A percentile compares a stretch with the other conserved stretches of the same genome.
Evolutionary conservation across 1,140 invertebrate species (phyloP).

Genomic region (Calliopsis andreniformis): DNA sequence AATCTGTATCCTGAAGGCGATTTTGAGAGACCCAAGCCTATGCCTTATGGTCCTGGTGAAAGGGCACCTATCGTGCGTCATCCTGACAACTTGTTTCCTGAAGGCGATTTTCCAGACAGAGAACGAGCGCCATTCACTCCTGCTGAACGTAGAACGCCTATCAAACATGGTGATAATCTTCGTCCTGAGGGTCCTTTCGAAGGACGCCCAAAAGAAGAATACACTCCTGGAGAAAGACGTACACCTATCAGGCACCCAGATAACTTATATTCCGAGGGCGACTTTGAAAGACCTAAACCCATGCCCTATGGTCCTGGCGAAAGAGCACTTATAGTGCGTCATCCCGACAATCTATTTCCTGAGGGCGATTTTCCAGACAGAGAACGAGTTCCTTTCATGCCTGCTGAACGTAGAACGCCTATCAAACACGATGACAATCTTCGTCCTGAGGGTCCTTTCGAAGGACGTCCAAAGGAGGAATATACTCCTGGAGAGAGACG

Average conservation of each 20-base stretch:
- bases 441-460: slow-evolving; percentile 82
- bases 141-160: slow-evolving; percentile 83
- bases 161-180: slow-evolving; percentile 82
- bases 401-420: slow-evolving; percentile 72
- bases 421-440: slow-evolving; percentile 81
- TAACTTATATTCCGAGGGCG: slow-evolving; percentile 80
- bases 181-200: slow-evolving; percentile 86
- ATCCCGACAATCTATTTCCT: too few relatives aligned
- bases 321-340: neutral
- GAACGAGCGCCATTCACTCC: slow-evolving; percentile 66
- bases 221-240: too few relatives aligned
- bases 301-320: slow-evolving; percentile 63
- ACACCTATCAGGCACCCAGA: slow-evolving; percentile 73
- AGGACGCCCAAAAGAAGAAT: slow-evolving; percentile 72
- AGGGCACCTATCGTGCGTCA: slow-evolving; percentile 72
- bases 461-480: slow-evolving; percentile 78
- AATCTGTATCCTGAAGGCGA: slow-evolving; percentile 79
- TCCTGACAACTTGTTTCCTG: slow-evolving; percentile 72
- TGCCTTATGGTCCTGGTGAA: slow-evolving; percentile 70
- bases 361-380: slow-evolving; percentile 75
- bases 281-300: slow-evolving; percentile 76
- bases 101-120: slow-evolving; percentile 77
- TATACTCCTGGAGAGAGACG: slow-evolving; percentile 80
- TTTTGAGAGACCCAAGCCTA: slow-evolving; percentile 70
- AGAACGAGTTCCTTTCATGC: slow-evolving; percentile 76